Evolutionary conservation across 2,797 vertebrate species (phyloP), one percentile per base, ranked within the genome.

Genomic region (Emys orbicularis): DNA sequence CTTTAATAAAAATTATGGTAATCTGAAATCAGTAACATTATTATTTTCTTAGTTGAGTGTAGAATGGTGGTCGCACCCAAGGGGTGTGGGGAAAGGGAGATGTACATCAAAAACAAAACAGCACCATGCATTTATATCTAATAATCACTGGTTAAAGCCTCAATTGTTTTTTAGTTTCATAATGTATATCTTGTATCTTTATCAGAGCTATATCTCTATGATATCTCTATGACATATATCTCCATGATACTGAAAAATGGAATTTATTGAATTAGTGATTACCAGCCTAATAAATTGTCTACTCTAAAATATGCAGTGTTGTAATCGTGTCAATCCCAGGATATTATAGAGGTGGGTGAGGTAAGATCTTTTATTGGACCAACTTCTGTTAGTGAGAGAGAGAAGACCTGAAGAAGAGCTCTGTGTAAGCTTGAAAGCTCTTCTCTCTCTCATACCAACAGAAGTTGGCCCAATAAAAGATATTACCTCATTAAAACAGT

Each of bases 91-190:
- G 68, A 74, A 18, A 92, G 21, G 68, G 76, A 90, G 93, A 81
- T 87, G 56, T 93, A 50, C 21, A 95, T 96, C 72, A 87, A 89
- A 88, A 77, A 89, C 19, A 82, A 91, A 25, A 49, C 90, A 94
- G 81, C 34, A 15, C 3, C 57, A 81, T n/a, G 87, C 29, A 15
- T 65, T 89, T 49, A 79, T 94, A 57, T 89, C 81, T 87, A 90
- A 89, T 10, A 88, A 50, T 83, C 96, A 84, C 82, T 96, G 47
- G 56, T 86, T 86, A 68, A 61, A 83, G 31, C 61, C 11, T 84
- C 31, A 5, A 10, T 31, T 50, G 61, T 84, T 34, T 27, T 87
- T 92, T 89, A 57, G 1, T 81, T 94, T 92, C 90, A 94, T 89
- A 86, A 23, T 44, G 19, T 44, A 44, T 25, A 44, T 37, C 65